phyloP scores from a whole-genome alignment of 2,888 invertebrate species.

The Tortrix viridana region DNA sequence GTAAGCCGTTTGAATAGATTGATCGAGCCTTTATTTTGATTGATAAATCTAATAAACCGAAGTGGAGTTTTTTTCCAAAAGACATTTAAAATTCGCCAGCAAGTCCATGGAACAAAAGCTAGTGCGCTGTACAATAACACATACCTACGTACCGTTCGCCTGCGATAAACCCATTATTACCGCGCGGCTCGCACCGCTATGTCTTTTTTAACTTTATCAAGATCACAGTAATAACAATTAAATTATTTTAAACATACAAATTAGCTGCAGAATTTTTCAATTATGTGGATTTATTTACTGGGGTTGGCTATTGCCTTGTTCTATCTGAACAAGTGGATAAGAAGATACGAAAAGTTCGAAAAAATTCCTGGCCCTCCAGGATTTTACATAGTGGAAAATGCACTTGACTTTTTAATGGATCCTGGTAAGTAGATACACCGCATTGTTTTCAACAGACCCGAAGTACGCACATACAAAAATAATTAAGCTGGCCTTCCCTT shows the following conservation, averaged over 20 bases:
- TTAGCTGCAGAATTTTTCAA: background rate
- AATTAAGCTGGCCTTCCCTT: no score
- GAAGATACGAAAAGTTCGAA: conserved; percentile 44
- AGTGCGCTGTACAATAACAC: background rate
- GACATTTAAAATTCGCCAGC: no score
- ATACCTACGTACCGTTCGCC: background rate
- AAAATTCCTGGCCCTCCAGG: conserved; percentile 50
- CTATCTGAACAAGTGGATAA: conserved; percentile 22
- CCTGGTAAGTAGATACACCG: conserved; percentile 45
- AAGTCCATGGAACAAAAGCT: no score
- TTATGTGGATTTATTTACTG: conserved; percentile 40
- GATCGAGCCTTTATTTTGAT: no score
- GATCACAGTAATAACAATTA: no score
- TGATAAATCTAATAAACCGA: no score
- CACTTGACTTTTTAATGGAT: conserved; percentile 50
- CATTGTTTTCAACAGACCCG: background rate
- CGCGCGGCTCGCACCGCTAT: conserved; percentile 1
- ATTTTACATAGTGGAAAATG: conserved; percentile 46
- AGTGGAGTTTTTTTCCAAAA: no score
- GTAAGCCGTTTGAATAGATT: no score
- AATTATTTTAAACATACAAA: no score
- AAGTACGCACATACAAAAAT: no score
- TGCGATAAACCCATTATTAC: conserved; percentile 15
- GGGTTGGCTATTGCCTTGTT: conserved; percentile 35
- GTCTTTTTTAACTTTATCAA: no score